These are phyloP conservation scores for Chrysomallon squamiferum DNA, from an alignment of 1,140 invertebrate species.

Conservation along the genomic window DNA sequence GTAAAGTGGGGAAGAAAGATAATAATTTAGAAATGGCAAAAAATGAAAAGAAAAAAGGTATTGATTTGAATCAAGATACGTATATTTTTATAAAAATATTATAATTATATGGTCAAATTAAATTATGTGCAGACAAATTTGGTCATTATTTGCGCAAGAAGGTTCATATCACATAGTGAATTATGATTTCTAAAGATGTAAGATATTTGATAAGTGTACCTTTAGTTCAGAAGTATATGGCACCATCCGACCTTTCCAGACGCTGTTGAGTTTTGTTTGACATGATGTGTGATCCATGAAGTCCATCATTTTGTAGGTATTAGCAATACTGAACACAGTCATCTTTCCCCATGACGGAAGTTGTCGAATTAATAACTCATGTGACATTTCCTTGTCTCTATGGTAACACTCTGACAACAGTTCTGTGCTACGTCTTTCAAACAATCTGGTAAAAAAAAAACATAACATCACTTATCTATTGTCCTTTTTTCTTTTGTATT, in stretches of 20 bases:
- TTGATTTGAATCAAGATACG: too few species aligned
- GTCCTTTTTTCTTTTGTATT: background rate
- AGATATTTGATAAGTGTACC: constrained; percentile 42
- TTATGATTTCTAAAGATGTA: too few species aligned
- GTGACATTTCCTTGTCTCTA: constrained; percentile 46
- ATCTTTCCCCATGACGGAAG: constrained; percentile 40
- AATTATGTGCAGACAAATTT: too few species aligned
- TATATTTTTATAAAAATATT: too few species aligned
- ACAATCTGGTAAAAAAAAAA: constrained; percentile 44
- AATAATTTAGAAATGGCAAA: too few species aligned
- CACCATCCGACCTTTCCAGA: constrained; percentile 60
- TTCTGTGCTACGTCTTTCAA: constrained; percentile 52
- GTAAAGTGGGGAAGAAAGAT: too few species aligned
- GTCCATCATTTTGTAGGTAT: constrained; percentile 51
- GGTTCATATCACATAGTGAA: too few species aligned
- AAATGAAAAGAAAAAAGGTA: too few species aligned
- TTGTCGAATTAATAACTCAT: constrained; percentile 41
- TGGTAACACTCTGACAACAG: constrained; percentile 56
- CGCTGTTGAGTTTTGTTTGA: constrained; percentile 56
- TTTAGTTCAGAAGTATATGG: constrained; percentile 53
- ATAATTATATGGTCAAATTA: too few species aligned
- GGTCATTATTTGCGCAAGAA: too few species aligned
- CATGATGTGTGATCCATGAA: constrained; percentile 58
- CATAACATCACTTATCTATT: background rate
- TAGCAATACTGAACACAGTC: constrained; percentile 50